Conservation (phyloP, 2,797 vertebrate genomes). For the Artibeus lituratus region DNA sequence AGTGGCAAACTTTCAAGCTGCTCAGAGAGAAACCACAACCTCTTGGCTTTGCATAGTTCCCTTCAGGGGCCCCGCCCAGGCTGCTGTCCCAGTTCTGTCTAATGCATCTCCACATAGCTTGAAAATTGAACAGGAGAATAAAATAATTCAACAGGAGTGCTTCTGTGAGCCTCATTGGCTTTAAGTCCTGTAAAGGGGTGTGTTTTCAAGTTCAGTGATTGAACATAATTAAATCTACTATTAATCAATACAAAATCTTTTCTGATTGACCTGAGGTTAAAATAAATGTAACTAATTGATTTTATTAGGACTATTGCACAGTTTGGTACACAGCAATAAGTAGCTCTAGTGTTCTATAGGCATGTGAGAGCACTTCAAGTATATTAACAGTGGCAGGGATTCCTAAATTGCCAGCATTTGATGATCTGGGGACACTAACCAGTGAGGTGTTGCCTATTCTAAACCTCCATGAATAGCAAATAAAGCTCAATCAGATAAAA, state of each 20-base stretch:
- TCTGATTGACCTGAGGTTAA: constrained; percentile 62
- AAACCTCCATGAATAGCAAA: background rate
- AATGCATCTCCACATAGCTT: background rate
- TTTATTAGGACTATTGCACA: constrained; percentile 14
- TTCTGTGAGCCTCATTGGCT: constrained; percentile 20
- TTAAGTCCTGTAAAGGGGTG: background rate
- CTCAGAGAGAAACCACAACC: background rate
- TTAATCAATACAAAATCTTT: constrained; percentile 67
- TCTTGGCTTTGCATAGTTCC: background rate
- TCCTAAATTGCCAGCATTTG: background rate
- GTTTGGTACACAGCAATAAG: background rate
- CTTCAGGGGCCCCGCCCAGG: no score
- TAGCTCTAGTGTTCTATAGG: background rate
- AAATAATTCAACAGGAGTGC: background rate
- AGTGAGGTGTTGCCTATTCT: background rate
- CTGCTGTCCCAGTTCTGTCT: background rate
- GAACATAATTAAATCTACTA: constrained; percentile 62
- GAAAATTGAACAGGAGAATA: background rate
- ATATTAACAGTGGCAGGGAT: background rate
- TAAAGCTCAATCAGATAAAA: background rate
- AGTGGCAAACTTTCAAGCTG: background rate
- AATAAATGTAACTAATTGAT: constrained; percentile 68
- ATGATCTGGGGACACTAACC: background rate
- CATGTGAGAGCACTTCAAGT: background rate
- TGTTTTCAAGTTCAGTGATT: constrained; percentile 39